Conservation (phyloP, 2,888 invertebrate genomes). For the Meliscaeva auricollis region DNA sequence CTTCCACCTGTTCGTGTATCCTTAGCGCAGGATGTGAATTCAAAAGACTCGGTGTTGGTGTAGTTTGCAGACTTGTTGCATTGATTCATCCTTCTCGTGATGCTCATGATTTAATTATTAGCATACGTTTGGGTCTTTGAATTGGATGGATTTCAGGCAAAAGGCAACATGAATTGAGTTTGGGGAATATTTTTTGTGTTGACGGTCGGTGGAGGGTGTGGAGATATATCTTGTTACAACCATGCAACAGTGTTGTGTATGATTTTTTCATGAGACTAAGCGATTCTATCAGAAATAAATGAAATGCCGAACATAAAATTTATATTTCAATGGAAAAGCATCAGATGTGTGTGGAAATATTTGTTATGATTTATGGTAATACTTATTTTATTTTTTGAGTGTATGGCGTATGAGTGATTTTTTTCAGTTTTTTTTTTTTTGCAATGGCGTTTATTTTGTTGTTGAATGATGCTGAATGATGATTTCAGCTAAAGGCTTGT, state of each 20-base stretch:
- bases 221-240: constrained; percentile 14
- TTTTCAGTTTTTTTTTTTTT: not conserved
- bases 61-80: constrained; percentile 61
- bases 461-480: too few relatives aligned
- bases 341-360: constrained; percentile 7
- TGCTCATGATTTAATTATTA: constrained; percentile 69
- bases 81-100: constrained; percentile 4
- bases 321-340: not conserved
- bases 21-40: constrained; percentile 15
- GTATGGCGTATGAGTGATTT: constrained; percentile 23
- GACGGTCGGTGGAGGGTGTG: not conserved
- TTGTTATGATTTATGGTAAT: not conserved
- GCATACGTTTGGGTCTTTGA: constrained; percentile 44
- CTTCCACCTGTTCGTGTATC: constrained; percentile 8
- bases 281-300: constrained; percentile 24
- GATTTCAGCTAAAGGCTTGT: too few relatives aligned
- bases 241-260: constrained; percentile 32
- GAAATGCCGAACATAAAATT: constrained; percentile 4
- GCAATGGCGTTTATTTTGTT: not conserved
- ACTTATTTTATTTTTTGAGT: not conserved
- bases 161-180: constrained; percentile 13
- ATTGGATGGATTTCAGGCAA: constrained; percentile 14
- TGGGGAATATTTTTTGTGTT: constrained; percentile 14
- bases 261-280: constrained; percentile 16
- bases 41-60: constrained; percentile 10